These are phyloP conservation scores for Acleris cristana DNA, from an alignment of 2,888 invertebrate genomes.

Conservation along the genomic window DNA sequence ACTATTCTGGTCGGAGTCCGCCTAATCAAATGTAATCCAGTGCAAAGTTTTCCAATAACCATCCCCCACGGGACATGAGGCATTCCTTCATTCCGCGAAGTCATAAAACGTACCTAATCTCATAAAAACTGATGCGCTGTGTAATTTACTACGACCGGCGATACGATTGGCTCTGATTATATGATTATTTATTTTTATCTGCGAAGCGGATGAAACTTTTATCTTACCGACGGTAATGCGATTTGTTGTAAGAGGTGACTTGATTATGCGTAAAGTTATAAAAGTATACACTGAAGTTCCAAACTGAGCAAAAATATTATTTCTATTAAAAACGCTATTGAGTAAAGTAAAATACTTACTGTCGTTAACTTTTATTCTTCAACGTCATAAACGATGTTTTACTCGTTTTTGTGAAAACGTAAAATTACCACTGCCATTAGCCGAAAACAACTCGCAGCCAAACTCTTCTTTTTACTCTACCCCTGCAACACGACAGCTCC, in stretches of 20 bases:
- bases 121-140: conserved; percentile 32
- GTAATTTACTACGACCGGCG: conserved; percentile 24
- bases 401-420: neutral
- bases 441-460: conserved; percentile 20
- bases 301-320: no score
- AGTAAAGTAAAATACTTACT: no score
- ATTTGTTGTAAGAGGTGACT: neutral
- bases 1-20: conserved; percentile 33
- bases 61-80: conserved; percentile 54
- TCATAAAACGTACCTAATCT: conserved; percentile 38
- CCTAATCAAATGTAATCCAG: conserved; percentile 77
- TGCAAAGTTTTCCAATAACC: conserved; percentile 83
- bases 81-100: conserved; percentile 36
- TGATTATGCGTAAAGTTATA: neutral
- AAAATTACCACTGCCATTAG: conserved; percentile 34
- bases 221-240: neutral
- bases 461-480: conserved; percentile 22
- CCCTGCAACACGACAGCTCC: conserved; percentile 31
- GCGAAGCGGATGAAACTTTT: neutral
- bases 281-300: no score
- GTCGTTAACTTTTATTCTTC: no score
- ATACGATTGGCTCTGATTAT: conserved; percentile 31
- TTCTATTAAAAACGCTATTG: no score
- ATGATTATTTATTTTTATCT: conserved; percentile 6
- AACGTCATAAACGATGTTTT: neutral